Conservation (phyloP, 2,888 invertebrate genomes). For the Pedicia rivosa region DNA sequence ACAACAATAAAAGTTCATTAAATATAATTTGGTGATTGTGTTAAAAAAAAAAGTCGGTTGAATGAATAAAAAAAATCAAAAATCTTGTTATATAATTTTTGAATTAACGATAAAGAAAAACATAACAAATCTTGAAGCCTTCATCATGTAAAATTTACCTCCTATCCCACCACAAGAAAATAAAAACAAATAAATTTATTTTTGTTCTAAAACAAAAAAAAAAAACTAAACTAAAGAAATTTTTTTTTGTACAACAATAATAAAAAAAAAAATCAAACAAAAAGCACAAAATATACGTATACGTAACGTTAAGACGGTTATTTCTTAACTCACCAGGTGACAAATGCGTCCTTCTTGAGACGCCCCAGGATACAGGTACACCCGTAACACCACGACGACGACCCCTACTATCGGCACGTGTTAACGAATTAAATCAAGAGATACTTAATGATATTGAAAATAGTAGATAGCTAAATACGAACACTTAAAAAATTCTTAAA, state of each 20-base stretch:
- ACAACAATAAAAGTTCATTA: too few relatives aligned
- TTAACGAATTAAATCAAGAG: conserved; percentile 30
- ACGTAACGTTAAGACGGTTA: conserved; percentile 23
- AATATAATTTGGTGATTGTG: too few relatives aligned
- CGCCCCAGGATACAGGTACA: conserved; percentile 40
- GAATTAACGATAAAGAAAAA: too few relatives aligned
- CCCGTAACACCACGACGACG: conserved; percentile 28
- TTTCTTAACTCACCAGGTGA: conserved; percentile 50
- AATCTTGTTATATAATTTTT: too few relatives aligned
- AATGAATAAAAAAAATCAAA: too few relatives aligned
- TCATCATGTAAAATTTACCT: too few relatives aligned
- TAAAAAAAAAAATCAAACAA: conserved; percentile 5
- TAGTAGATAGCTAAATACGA: conserved; percentile 8
- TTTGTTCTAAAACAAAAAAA: conserved; percentile 5
- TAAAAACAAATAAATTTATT: too few relatives aligned
- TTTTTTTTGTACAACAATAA: conserved; percentile 2
- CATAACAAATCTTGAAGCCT: too few relatives aligned
- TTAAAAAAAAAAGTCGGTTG: too few relatives aligned
- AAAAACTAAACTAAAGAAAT: conserved; percentile 7
- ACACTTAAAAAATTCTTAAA: conserved; percentile 8
- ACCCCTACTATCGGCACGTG: conserved; percentile 29
- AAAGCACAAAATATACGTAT: conserved; percentile 2
- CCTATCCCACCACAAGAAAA: too few relatives aligned
- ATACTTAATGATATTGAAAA: conserved; percentile 26
- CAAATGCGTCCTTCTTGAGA: conserved; percentile 65